Evolutionary conservation across 2,113 vertebrate species (phyloP).

Genomic region (Tympanuchus pallidicinctus): DNA sequence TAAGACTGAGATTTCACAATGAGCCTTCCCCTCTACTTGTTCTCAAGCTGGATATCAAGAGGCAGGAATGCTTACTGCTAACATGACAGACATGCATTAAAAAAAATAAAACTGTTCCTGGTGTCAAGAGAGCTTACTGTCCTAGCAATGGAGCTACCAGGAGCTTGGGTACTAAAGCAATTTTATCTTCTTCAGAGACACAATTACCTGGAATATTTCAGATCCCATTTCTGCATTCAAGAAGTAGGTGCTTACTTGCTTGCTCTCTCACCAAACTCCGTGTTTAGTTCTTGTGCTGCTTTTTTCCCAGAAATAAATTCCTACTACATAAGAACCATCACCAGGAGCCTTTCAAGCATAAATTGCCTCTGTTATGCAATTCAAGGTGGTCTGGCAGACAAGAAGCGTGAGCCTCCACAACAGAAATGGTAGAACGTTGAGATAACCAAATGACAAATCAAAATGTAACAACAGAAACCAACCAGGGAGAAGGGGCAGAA

Average conservation of each 20-base stretch:
- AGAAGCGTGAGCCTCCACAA: background rate
- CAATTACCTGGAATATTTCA: background rate
- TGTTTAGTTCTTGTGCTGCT: background rate
- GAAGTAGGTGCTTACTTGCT: background rate
- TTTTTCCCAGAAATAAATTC: background rate
- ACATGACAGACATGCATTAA: background rate
- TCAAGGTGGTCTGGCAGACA: background rate
- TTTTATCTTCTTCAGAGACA: background rate
- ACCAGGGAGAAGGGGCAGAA: accelerated
- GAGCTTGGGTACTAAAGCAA: background rate
- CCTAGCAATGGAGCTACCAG: background rate
- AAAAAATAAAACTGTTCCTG: background rate
- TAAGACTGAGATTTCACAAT: background rate
- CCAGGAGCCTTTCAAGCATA: background rate
- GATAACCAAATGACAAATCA: background rate
- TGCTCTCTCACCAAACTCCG: background rate
- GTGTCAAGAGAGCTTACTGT: background rate
- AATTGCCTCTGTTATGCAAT: background rate
- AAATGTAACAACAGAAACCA: background rate
- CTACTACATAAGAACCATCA: background rate
- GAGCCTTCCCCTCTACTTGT: background rate
- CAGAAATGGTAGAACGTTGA: background rate
- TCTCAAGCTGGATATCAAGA: background rate
- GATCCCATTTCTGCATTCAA: background rate
- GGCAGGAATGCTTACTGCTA: accelerated